Evolutionary conservation across 2,113 vertebrate species (phyloP).

Genomic region (Monopterus albus): DNA sequence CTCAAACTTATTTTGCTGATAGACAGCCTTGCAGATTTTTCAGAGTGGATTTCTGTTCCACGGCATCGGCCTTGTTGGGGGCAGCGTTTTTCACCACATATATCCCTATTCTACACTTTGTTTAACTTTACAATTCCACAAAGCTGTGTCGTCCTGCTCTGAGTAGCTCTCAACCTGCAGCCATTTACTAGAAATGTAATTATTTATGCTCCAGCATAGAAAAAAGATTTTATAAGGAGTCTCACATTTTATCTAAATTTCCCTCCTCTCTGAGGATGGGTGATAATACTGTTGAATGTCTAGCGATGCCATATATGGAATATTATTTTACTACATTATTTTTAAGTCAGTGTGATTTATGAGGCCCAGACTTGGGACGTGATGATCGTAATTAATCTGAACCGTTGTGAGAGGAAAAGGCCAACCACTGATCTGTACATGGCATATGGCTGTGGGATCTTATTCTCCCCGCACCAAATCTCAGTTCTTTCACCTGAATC

Average conservation of each 20-base stretch:
- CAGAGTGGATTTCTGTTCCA: conserved; percentile 58
- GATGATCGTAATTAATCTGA: conserved; percentile 83
- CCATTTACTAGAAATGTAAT: conserved; percentile 70
- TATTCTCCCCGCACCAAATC: conserved; percentile 72
- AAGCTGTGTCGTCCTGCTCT: conserved; percentile 26
- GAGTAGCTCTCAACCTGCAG: conserved; percentile 59
- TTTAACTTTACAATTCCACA: conserved; percentile 60
- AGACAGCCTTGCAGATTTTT: conserved; percentile 71
- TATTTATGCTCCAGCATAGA: conserved; percentile 67
- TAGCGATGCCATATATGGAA: conserved; percentile 51
- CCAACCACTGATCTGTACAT: conserved; percentile 71
- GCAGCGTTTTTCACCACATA: neutral
- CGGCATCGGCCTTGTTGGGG: neutral
- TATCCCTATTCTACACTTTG: conserved; percentile 49
- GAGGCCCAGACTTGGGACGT: conserved; percentile 65
- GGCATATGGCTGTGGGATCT: conserved; percentile 76
- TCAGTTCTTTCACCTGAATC: conserved; percentile 70
- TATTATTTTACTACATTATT: conserved; percentile 78
- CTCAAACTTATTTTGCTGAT: conserved; percentile 69
- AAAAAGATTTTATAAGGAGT: conserved; percentile 63
- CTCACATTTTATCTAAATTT: conserved; percentile 65
- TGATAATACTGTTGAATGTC: conserved; percentile 65
- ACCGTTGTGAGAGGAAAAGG: conserved; percentile 74
- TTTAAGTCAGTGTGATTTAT: conserved; percentile 81
- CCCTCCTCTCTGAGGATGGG: conserved; percentile 58